A percentile compares a stretch with the other conserved stretches of the same genome.
phyloP scores from a whole-genome alignment of 2,888 invertebrate genomes.

The Chalcosyrphus nemorum region DNA sequence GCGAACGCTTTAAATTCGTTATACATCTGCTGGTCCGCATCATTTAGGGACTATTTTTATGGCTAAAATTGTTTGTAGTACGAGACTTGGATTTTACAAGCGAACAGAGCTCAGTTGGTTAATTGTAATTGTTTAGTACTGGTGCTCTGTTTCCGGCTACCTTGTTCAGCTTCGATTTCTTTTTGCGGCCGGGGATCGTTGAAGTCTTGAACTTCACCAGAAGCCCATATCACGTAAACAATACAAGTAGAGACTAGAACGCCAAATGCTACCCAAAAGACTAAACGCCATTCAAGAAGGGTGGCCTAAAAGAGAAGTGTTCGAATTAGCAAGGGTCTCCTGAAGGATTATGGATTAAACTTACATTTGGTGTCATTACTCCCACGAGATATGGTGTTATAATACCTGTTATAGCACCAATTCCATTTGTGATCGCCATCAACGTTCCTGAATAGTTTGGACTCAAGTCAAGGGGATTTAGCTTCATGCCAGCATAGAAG shows the following conservation, averaged over 20 bases:
- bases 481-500: constrained; percentile 86
- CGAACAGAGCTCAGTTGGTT: constrained; percentile 15
- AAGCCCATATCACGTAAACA: constrained; percentile 87
- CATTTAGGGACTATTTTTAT: constrained; percentile 17
- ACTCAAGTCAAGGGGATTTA: constrained; percentile 86
- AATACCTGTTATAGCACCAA: constrained; percentile 87
- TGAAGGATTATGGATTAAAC: no score
- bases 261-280: constrained; percentile 91
- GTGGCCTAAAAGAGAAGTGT: constrained; percentile 82
- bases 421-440: constrained; percentile 87
- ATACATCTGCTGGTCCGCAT: constrained; percentile 22
- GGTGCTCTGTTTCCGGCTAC: constrained; percentile 14
- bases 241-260: constrained; percentile 87
- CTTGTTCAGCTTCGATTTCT: constrained; percentile 62
- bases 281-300: constrained; percentile 87
- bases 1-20: constrained; percentile 58
- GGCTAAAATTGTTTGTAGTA: constrained; percentile 43
- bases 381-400: constrained; percentile 87
- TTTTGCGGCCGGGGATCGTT: constrained; percentile 83
- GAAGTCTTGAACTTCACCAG: constrained; percentile 89
- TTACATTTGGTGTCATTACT: constrained; percentile 85
- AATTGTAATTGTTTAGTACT: background rate
- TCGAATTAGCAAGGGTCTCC: no score
- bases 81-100: background rate
- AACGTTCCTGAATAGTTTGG: constrained; percentile 86